Evolutionary conservation across 2,113 vertebrate species (phyloP), one percentile per base, ranked within the genome.

Genomic region (Thamnaconus septentrionalis): DNA sequence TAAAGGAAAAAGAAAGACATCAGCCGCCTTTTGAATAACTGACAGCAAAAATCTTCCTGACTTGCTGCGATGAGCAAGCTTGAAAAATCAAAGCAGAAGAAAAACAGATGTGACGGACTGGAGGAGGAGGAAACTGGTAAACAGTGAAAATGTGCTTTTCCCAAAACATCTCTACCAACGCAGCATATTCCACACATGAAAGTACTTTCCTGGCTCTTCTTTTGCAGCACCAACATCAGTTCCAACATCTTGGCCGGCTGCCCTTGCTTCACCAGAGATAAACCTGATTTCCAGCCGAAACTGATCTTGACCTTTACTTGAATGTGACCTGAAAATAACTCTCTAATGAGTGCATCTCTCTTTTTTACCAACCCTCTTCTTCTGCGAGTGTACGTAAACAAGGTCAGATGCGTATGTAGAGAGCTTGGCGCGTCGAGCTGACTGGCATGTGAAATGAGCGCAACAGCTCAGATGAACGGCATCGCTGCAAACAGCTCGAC

Each of bases 401-500:
- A 73, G 31, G 53, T 74, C 52, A 56, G 43, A 58, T 7, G 9
- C 41, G 54, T 47, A 51, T 9, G 7, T 8, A 66, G 50, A 53
- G 55, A 41, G 7, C 45, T 8, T 39, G 3, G 18, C 18, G 18
- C 18, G 3, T 40, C 62, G 39, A 55, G 64, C 66, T 52, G 12
- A 8, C 56, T 55, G 18, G 64, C 54, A 64, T 72, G 59, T 5
- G 4, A 69, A 78, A 65, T 73, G 46, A 57, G 56, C 1, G 3
- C 39, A 54, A 54, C 7, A 9, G 4, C 76, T 50, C 52, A 81
- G 64, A 70, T 63, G 47, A 80, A 41, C 6, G 7, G 9, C 52
- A 57, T 52, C 53, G 49, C 51, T 67, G 56, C 55, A 63, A 85
- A 64, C 68, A 77, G 59, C 54, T 65, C 50, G 45, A 57, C 47